Base-by-base conservation (phyloP, 2,797 vertebrate species). In the Petrocephalus sullivani region DNA sequence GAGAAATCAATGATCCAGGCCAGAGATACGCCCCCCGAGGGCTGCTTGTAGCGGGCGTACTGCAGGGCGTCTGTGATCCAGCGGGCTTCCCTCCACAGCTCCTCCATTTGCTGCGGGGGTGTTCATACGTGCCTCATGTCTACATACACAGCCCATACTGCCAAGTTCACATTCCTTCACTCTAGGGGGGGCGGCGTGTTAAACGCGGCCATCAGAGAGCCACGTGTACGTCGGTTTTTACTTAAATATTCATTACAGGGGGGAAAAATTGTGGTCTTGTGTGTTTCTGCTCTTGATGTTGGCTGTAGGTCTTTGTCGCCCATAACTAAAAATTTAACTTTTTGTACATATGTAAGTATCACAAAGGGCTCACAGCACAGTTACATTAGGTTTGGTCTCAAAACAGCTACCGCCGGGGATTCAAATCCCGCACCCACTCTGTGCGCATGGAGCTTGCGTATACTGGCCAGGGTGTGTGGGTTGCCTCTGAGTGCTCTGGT, bases 61-160 rank as follows among this genome's bases (percentile, higher is more conserved):
- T 98, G 97, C 90, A 98, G 92, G 10, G 96, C 96, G 0, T 97
- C 97, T 95, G 97, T 97, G 90, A 98, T 97, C 97, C 97, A 98
- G 84, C 97, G 95, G n/a, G 96, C 95, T 88, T 98, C 97, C 0
- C 97, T 95, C 97, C 97, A 98, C 89, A 97, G 95, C 91, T 98
- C 97, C 91, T 98, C 97, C 96, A 97, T 96, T 95, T 97, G 97
- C 97, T 98, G 94, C 75, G 89, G 61, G 67, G 53, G 88, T 51
- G 41, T 57, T 8, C 61, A 71, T 16, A 86, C n/a, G 60, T 12
- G 12, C 37, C 28, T 28, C 19, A 23, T 23, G 21, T 53, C 82
- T 28, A 51, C 82, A 84, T 54, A 84, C 54, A 53, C n/a, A 84
- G 21, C 14, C 67, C 75, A 81, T 81, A 81, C 41, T 46, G 75